Conservation (phyloP, 2,888 invertebrate species). For the Trachelus troglodyta region DNA sequence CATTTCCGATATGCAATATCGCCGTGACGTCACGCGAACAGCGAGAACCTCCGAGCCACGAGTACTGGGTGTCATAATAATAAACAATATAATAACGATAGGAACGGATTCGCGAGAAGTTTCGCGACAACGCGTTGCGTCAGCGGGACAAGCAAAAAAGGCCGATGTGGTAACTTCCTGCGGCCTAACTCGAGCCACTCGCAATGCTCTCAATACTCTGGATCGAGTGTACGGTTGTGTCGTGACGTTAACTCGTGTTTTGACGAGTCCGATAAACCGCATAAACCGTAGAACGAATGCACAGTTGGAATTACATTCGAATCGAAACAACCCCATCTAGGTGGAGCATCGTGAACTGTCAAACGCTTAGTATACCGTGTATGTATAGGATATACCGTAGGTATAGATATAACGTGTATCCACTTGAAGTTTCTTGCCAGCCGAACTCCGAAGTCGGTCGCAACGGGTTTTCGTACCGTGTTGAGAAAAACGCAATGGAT, state of each 20-base stretch:
- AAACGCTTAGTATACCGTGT: too few species aligned
- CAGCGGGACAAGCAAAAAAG: neutral
- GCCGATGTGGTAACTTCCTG: neutral
- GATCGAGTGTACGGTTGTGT: neutral
- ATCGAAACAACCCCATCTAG: too few species aligned
- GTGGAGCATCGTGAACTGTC: too few species aligned
- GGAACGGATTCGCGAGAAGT: neutral
- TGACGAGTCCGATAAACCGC: neutral
- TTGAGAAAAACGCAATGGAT: too few species aligned
- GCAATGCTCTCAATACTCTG: neutral
- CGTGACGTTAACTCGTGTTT: neutral
- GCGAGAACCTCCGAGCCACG: neutral
- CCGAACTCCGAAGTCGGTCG: neutral
- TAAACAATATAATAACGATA: neutral
- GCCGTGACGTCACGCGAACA: neutral
- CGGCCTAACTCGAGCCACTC: neutral
- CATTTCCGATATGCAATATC: neutral
- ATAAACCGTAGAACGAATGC: neutral
- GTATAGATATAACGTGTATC: neutral
- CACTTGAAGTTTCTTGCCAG: neutral
- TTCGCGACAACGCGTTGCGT: neutral
- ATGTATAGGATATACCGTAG: neutral
- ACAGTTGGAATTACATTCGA: neutral
- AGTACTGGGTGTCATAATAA: neutral
- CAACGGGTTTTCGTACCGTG: too few species aligned